Evolutionary conservation across 2,888 invertebrate genomes (phyloP).

Genomic region (Hyppa rectilinea): DNA sequence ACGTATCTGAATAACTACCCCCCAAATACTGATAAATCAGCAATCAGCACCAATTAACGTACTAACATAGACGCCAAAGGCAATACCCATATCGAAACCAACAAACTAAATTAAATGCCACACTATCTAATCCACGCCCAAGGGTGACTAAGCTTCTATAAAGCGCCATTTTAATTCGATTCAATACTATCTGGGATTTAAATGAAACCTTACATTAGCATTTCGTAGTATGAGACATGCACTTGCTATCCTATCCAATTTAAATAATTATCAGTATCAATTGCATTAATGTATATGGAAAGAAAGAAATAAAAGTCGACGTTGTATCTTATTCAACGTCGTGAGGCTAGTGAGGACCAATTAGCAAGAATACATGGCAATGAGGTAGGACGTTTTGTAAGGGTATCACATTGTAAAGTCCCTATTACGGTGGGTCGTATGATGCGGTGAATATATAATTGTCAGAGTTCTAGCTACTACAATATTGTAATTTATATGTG

Average conservation of each 20-base stretch:
- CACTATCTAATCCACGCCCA: slow-evolving; percentile 56
- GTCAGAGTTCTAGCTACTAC: no score
- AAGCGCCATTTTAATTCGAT: slow-evolving; percentile 61
- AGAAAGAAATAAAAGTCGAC: slow-evolving; percentile 67
- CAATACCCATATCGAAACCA: slow-evolving; percentile 30
- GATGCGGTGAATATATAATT: slow-evolving; percentile 1
- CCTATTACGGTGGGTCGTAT: not conserved
- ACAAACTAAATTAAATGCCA: slow-evolving; percentile 56
- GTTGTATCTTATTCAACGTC: slow-evolving; percentile 75
- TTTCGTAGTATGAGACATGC: slow-evolving; percentile 65
- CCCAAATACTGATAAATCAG: slow-evolving; percentile 23
- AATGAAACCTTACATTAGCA: slow-evolving; percentile 67
- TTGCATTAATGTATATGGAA: slow-evolving; percentile 74
- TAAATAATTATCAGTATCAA: slow-evolving; percentile 83
- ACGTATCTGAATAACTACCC: slow-evolving; percentile 7
- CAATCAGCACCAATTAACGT: slow-evolving; percentile 15
- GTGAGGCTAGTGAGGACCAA: slow-evolving; percentile 79
- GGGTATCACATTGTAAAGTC: slow-evolving; percentile 62
- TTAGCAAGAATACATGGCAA: slow-evolving; percentile 81
- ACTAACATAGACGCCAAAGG: slow-evolving; percentile 23
- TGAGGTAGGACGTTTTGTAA: slow-evolving; percentile 72
- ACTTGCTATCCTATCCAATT: slow-evolving; percentile 74
- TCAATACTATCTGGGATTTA: slow-evolving; percentile 63
- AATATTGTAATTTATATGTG: not conserved
- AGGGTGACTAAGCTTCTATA: slow-evolving; percentile 66